Evolutionary conservation across 2,888 invertebrate species (phyloP).

Genomic region (Drosophila infuscata): DNA sequence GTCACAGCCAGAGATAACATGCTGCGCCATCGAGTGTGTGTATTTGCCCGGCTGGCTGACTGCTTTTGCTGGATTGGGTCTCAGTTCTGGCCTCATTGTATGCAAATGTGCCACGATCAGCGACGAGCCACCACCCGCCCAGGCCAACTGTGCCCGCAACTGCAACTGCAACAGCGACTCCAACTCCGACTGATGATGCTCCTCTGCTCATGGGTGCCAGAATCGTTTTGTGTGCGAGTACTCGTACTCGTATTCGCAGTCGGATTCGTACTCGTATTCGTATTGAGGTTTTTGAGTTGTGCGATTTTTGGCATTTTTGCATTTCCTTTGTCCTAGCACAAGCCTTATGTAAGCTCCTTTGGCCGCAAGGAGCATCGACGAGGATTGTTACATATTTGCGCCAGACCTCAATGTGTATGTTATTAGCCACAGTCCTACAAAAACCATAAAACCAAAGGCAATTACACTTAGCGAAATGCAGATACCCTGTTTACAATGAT

Average conservation of each 20-base stretch:
- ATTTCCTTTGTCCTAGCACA: constrained; percentile 77
- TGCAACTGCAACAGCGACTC: constrained; percentile 39
- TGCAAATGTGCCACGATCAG: constrained; percentile 84
- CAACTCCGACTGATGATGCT: constrained; percentile 35
- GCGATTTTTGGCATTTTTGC: constrained; percentile 83
- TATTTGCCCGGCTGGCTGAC: constrained; percentile 12
- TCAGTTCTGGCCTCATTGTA: constrained; percentile 84
- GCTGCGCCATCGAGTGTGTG: constrained; percentile 76
- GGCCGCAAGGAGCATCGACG: constrained; percentile 53
- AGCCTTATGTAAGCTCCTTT: constrained; percentile 71
- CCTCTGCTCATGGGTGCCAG: constrained; percentile 72
- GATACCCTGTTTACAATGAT: constrained; percentile 32
- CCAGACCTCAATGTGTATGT: constrained; percentile 39
- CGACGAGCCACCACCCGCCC: constrained; percentile 74
- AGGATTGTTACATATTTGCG: constrained; percentile 76
- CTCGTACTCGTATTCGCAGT: constrained; percentile 18
- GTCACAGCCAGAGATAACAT: constrained; percentile 86
- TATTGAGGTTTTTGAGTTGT: constrained; percentile 73
- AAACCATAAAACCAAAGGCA: constrained; percentile 20
- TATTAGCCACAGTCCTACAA: constrained; percentile 55
- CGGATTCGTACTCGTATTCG: constrained; percentile 32
- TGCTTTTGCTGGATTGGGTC: constrained; percentile 40
- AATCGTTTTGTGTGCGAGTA: constrained; percentile 76
- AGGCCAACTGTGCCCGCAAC: constrained; percentile 47
- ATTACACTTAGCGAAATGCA: background rate